Base-by-base conservation (phyloP, 2,113 vertebrate genomes). In the Clinocottus analis region DNA sequence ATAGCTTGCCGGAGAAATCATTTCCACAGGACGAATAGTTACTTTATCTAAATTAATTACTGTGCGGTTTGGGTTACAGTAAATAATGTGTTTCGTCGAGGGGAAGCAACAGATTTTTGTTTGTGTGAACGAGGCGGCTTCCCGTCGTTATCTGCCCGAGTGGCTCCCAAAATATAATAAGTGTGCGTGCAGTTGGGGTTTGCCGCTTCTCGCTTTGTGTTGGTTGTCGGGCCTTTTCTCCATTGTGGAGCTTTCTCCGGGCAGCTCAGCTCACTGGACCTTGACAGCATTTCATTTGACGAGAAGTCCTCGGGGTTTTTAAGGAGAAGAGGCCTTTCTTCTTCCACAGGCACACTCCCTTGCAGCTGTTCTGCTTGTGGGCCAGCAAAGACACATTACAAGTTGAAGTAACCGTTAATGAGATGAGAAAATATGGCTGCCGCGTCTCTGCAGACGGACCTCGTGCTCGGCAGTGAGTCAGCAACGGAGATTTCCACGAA, bases 261-360 rank as follows among this genome's bases (percentile, higher is more conserved):
- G 84, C 85, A 88, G 89, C 83, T 91, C 81, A 85, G 86, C 86
- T 93, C 89, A 88, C 77, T 90, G 87, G 89, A 91, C 89, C 93
- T 69, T 93, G 90, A 89, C 87, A 85, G 80, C 79, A 85, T 93
- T 93, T 90, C 85, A 92, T 93, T 91, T 91, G 90, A 90, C 75
- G 29, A 79, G 80, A 84, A 80, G 82, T 91, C 91, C 84, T 84
- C 60, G 16, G 87, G 90, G 91, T 77, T 88, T 79, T 79, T 68
- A 37, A 83, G 59, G 72, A 89, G 83, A 84, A 79, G 70, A 76
- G 80, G 79, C 37, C 74, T 77, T 67, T 89, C 74, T 87, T 89
- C 82, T 81, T 78, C 71, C 45, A 19, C 70, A 55, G 73, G 51
- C 63, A 1, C 29, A 23, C 47, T 72, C 65, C 7, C 14, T 61